Evolutionary conservation across 2,113 vertebrate genomes (phyloP).

Genomic region (Brienomyrus brachyistius): DNA sequence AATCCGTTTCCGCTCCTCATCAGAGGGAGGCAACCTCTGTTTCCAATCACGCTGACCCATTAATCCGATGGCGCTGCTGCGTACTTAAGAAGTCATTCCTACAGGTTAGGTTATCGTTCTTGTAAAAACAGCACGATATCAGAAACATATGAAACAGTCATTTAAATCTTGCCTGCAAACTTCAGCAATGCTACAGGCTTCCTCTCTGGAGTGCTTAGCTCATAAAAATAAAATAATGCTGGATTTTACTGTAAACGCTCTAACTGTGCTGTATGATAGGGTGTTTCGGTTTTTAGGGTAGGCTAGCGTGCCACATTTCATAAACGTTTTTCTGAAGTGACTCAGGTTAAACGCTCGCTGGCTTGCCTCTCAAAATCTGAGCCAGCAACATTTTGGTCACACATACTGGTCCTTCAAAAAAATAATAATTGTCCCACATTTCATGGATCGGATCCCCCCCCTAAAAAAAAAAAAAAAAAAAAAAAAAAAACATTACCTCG

Average conservation of each 20-base stretch:
- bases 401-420: neutral
- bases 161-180: constrained; percentile 38
- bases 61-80: neutral
- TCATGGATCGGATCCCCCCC: neutral
- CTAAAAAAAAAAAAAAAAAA: neutral
- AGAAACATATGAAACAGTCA: constrained; percentile 60
- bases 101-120: constrained; percentile 41
- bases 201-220: constrained; percentile 13
- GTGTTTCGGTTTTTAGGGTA: neutral
- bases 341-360: neutral
- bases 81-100: constrained; percentile 44
- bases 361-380: neutral
- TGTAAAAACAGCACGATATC: constrained; percentile 31
- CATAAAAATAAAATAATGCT: constrained; percentile 10
- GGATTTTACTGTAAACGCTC: neutral
- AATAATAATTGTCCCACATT: neutral
- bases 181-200: constrained; percentile 50
- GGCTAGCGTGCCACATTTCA: neutral
- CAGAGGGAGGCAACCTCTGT: constrained; percentile 9
- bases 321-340: neutral
- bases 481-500: constrained; percentile 62
- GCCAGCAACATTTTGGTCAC: neutral
- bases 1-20: neutral
- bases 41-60: constrained; percentile 22
- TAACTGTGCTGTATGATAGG: neutral